phyloP scores from a whole-genome alignment of 2,888 invertebrate species.

The Tachina fera region DNA sequence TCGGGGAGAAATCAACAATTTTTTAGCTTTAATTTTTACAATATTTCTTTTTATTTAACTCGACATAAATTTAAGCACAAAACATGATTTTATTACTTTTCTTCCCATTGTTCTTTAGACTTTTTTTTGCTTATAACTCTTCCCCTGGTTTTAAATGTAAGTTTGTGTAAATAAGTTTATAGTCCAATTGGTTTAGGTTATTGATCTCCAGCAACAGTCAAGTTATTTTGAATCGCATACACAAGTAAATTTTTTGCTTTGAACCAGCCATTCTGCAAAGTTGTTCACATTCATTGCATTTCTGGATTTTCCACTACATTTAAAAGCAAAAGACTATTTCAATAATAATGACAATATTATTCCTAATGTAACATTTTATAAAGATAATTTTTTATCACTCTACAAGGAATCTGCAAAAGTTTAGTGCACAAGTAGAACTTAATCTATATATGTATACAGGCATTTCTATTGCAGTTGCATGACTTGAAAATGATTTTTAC shows the following conservation, averaged over 20 bases:
- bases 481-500: constrained; percentile 39
- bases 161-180: constrained; percentile 41
- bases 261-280: no score
- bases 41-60: no score
- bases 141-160: not conserved
- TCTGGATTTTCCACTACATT: not conserved
- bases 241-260: not conserved
- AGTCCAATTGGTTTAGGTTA: constrained; percentile 49
- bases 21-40: no score
- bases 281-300: not conserved
- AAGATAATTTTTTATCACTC: constrained; percentile 22
- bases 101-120: constrained; percentile 6
- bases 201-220: constrained; percentile 14
- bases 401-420: not conserved
- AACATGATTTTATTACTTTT: not conserved
- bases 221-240: not conserved
- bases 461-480: constrained; percentile 31
- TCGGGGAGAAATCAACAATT: no score
- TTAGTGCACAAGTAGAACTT: not conserved
- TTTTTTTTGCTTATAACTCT: constrained; percentile 19
- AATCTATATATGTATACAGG: constrained; percentile 5
- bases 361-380: constrained; percentile 21
- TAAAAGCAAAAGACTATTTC: not conserved
- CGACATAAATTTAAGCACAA: no score
- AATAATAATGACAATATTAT: constrained; percentile 49